Conservation (phyloP, 2,888 invertebrate genomes). For the Dione vanillae region DNA sequence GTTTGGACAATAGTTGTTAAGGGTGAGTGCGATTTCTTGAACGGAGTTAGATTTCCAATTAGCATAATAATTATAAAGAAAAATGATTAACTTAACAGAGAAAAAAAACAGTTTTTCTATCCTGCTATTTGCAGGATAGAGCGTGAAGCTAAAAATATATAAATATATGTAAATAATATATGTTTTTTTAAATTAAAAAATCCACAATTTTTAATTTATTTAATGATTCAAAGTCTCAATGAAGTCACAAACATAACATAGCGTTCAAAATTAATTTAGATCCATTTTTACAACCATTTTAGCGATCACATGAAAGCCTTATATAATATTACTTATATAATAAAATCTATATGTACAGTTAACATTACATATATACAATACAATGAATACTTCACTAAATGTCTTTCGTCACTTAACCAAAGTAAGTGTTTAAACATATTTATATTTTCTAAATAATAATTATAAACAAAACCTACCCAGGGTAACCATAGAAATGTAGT, state of each 20-base stretch:
- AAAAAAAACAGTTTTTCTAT: too few species aligned
- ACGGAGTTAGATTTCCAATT: too few species aligned
- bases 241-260: constrained; percentile 1
- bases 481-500: too few species aligned
- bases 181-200: not conserved
- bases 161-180: too few species aligned
- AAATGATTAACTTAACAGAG: too few species aligned
- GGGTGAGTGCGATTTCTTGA: too few species aligned
- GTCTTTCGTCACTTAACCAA: constrained; percentile 28
- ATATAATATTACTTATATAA: not conserved
- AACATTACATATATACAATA: constrained; percentile 2
- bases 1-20: not conserved
- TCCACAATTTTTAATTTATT: not conserved
- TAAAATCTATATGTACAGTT: constrained; percentile 10
- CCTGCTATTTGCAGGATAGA: too few species aligned
- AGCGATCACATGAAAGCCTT: constrained; percentile 25
- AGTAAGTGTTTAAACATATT: not conserved
- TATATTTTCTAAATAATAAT: not conserved
- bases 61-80: too few species aligned
- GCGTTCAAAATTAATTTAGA: not conserved
- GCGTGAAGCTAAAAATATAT: too few species aligned
- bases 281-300: constrained; percentile 23
- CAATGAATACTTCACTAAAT: constrained; percentile 27
- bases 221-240: not conserved
- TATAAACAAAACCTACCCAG: too few species aligned